phyloP scores from a whole-genome alignment of 2,888 invertebrate species.

The Andrena hattorfiana region DNA sequence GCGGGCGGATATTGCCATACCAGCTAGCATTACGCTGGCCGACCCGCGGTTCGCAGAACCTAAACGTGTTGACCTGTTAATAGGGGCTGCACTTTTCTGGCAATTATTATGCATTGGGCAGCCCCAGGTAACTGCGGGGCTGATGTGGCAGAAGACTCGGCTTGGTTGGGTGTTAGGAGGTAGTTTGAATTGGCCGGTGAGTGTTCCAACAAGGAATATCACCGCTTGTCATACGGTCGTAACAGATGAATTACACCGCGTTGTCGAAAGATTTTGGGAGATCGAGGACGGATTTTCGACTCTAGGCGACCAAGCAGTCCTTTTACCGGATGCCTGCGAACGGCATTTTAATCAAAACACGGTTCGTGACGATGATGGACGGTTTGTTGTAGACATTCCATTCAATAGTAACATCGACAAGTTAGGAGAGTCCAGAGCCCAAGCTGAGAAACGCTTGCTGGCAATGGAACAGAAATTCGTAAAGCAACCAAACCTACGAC shows the following conservation, averaged over 20 bases:
- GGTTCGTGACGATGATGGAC: background rate
- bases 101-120: background rate
- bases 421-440: background rate
- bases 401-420: background rate
- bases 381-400: background rate
- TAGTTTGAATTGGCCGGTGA: background rate
- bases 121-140: background rate
- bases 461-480: background rate
- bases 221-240: background rate
- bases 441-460: background rate
- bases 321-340: background rate
- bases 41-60: background rate
- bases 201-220: background rate
- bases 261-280: background rate
- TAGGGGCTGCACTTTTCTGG: background rate
- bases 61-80: background rate
- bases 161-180: background rate
- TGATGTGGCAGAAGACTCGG: background rate
- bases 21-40: background rate
- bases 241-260: background rate
- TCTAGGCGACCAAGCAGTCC: background rate
- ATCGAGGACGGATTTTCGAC: background rate
- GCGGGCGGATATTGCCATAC: background rate
- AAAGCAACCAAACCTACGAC: background rate
- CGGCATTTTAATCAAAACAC: background rate